phyloP scores from a whole-genome alignment of 2,113 vertebrate species.

The Epinephelus moara region DNA sequence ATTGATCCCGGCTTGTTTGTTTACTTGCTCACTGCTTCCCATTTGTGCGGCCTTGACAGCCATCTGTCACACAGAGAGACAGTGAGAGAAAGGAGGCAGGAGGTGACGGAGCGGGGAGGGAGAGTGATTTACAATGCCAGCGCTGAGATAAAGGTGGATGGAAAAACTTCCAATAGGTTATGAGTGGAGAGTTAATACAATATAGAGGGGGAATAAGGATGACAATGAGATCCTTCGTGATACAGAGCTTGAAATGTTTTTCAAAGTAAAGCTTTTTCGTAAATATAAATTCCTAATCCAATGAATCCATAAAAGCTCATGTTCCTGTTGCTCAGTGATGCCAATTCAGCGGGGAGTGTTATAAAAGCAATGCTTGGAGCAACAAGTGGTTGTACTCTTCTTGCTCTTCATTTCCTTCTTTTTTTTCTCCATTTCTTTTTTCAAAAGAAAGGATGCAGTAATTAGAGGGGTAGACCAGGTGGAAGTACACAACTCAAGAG shows the following conservation, averaged over 20 bases:
- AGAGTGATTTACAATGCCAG: constrained; percentile 36
- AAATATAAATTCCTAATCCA: constrained; percentile 40
- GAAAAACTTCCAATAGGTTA: constrained; percentile 47
- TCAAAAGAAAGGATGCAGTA: constrained; percentile 77
- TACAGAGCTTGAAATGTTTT: constrained; percentile 43
- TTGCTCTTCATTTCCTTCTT: constrained; percentile 64
- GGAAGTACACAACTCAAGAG: constrained; percentile 82
- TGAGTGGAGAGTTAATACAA: constrained; percentile 43
- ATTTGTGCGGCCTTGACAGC: constrained; percentile 69
- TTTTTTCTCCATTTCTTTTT: constrained; percentile 52
- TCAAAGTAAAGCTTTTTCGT: constrained; percentile 48
- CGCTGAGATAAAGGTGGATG: constrained; percentile 43
- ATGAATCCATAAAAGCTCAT: constrained; percentile 40
- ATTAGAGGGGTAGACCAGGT: constrained; percentile 82
- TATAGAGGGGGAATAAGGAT: constrained; percentile 2
- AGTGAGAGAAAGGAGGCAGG: constrained; percentile 40
- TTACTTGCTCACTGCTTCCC: constrained; percentile 68
- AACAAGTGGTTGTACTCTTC: constrained; percentile 79
- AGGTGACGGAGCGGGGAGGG: constrained; percentile 48
- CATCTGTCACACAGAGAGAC: constrained; percentile 67
- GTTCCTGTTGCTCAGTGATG: constrained; percentile 40
- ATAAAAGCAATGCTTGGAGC: constrained; percentile 70
- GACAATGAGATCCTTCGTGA: constrained; percentile 14
- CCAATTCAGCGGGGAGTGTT: constrained; percentile 61
- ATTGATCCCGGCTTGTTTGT: constrained; percentile 78